Evolutionary conservation across 2,888 invertebrate genomes (phyloP), one percentile per base, ranked within the genome.

Genomic region (Chloroclysta siterata): DNA sequence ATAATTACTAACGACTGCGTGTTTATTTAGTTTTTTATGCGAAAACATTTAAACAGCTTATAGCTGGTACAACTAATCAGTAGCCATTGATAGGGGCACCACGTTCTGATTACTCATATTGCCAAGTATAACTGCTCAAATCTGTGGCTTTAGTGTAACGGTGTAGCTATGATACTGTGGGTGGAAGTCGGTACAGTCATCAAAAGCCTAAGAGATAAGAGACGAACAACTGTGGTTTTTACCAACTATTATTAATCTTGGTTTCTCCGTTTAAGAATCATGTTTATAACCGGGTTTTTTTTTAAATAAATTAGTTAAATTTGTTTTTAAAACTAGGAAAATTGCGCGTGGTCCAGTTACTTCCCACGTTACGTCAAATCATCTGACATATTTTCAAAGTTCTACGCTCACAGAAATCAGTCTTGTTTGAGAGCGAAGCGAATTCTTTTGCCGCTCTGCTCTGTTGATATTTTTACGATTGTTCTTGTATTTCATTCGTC

Each of bases 21-120:
- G 15, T 54, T 60, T 63, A 55, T 53, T 55, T 51, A 17, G 44
- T 33, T 59, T 58, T 62, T 53, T 56, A 52, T 17, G 17, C 15
- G 36, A 47, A 51, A 44, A 52, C 33, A 58, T 46, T 52, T 58
- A 5, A 33, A 46, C n/a, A 51, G 33, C 14, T 0, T 10, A 36
- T 46, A 58, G 14, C 50, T 33, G 13, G 36, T 48, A 56, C 14
- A 41, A 80, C 82, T 39, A 28, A 44, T 42, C 58, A 53, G 48
- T 50, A 36, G 55, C 42, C 36, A 56, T 22, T 56, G 55, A 48
- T 56, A 56, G 47, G 46, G 46, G 22, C 22, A 41, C 5, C 22
- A 41, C 5, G 36, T 8, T 8, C 10, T 28, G 5, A 41, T 15
- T 48, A 13, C 17, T 48, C 47, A 10, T 28, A 29, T 10, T 50